Base-by-base conservation (phyloP, 2,888 invertebrate genomes). In the Hybos culiciformis region DNA sequence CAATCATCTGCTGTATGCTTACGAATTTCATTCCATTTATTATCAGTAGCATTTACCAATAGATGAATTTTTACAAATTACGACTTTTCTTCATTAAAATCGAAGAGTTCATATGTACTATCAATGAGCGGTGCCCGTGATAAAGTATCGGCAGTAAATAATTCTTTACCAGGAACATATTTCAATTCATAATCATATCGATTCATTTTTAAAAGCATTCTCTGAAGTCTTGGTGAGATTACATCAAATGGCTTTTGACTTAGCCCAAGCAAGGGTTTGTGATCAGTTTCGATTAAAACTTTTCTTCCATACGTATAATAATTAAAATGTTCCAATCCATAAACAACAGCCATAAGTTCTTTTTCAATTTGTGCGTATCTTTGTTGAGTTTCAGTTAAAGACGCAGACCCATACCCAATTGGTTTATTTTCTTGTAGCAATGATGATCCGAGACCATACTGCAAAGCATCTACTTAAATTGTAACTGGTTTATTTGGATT, bases 211-310 rank as follows among this genome's bases (percentile, higher is more conserved):
- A 38, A 18, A 38, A 38, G 38, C 38, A 23, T 38, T 18, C 24
- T 37, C 24, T 37, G 23, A 37, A 37, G 37, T 37, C 37, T 15
- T 37, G 37, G 37, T 37, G 37, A n/a, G n/a, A n/a, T n/a, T n/a
- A n/a, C n/a, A n/a, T n/a, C n/a, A n/a, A n/a, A n/a, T n/a, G n/a
- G n/a, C 24, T 37, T 37, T 17, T 37, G 21, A 37, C 17, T 14
- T 24, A 21, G 14, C 5, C 37, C 37, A 37, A 37, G 37, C 21
- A 37, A 24, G 21, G 21, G 37, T 37, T 37, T 37, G n/a, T n/a
- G n/a, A n/a, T n/a, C n/a, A n/a, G n/a, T n/a, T n/a, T n/a, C n/a
- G n/a, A n/a, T n/a, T n/a, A 37, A 24, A 17, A 37, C 24, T 37
- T 17, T 9, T 19, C 34, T 34, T 17, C 34, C 34, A 19, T 34